Evolutionary conservation across 2,113 vertebrate genomes (phyloP).

Genomic region (Zonotrichia leucophrys): DNA sequence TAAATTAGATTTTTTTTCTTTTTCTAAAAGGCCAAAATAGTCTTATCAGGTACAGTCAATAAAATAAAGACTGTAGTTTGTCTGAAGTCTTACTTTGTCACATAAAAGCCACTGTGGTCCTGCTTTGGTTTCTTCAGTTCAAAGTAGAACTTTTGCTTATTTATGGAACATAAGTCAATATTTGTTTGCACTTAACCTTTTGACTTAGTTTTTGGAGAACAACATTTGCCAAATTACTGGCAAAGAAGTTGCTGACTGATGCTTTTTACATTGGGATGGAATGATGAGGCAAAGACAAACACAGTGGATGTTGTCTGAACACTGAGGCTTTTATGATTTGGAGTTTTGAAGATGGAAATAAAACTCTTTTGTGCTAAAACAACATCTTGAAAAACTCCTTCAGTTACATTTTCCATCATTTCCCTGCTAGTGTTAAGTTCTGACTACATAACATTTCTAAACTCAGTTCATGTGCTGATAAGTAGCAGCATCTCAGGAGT

Average conservation of each 20-base stretch:
- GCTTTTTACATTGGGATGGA: not conserved
- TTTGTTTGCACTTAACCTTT: constrained; percentile 42
- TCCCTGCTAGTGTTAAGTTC: not conserved
- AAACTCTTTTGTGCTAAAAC: not conserved
- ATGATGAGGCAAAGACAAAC: not conserved
- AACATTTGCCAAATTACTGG: not conserved
- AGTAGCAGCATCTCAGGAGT: not conserved
- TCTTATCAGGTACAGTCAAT: not conserved
- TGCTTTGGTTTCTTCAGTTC: constrained; percentile 10
- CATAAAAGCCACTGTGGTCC: not conserved
- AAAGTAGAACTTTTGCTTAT: constrained; percentile 35
- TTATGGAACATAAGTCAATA: constrained; percentile 46
- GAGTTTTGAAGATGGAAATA: not conserved
- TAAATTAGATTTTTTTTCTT: not conserved
- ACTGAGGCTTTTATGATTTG: not conserved
- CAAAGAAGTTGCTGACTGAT: not conserved
- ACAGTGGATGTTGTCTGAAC: not conserved
- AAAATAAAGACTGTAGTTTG: not conserved
- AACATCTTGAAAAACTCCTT: not conserved
- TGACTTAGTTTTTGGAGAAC: constrained; percentile 16
- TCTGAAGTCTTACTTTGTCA: not conserved
- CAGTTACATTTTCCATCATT: not conserved
- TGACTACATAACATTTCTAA: not conserved
- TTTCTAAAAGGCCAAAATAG: not conserved
- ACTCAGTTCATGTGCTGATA: not conserved